Conservation (phyloP, 2,888 invertebrate genomes). For the Lingula anatina region DNA sequence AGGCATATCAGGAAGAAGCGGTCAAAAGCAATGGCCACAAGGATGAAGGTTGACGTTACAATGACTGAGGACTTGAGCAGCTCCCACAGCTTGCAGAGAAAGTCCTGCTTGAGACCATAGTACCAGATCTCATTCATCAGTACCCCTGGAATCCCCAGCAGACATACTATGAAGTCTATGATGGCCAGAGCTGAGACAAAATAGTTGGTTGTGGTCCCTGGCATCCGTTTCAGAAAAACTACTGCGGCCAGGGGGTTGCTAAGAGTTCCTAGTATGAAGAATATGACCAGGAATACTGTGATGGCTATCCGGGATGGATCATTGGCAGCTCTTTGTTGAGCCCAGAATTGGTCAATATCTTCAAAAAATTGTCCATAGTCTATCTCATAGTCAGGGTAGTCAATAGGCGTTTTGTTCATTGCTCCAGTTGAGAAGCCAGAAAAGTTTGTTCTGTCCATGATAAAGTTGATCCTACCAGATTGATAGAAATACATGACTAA, state of each 20-base stretch:
- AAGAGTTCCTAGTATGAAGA: constrained; percentile 13
- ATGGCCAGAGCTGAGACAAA: constrained; percentile 28
- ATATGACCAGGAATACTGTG: constrained; percentile 5
- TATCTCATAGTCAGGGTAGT: too few species aligned
- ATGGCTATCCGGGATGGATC: neutral
- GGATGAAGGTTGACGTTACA: constrained; percentile 26
- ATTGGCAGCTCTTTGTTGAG: too few species aligned
- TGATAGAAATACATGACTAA: too few species aligned
- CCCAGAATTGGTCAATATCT: too few species aligned
- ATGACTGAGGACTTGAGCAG: constrained; percentile 21
- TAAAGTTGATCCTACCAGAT: too few species aligned
- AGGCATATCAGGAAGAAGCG: constrained; percentile 31
- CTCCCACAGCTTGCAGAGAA: constrained; percentile 27
- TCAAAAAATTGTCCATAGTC: too few species aligned
- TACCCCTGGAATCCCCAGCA: constrained; percentile 27
- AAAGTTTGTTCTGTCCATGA: too few species aligned
- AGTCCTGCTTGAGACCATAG: constrained; percentile 17
- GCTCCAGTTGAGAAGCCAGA: too few species aligned
- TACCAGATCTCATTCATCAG: constrained; percentile 26
- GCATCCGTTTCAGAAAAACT: constrained; percentile 17
- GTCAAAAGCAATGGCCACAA: constrained; percentile 34
- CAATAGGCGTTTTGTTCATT: neutral
- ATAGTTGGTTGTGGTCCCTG: constrained; percentile 19
- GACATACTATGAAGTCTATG: constrained; percentile 31
- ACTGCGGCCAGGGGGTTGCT: constrained; percentile 24